Evolutionary conservation across 2,113 vertebrate species (phyloP).

Genomic region (Stomatorhinus ivindoensis): DNA sequence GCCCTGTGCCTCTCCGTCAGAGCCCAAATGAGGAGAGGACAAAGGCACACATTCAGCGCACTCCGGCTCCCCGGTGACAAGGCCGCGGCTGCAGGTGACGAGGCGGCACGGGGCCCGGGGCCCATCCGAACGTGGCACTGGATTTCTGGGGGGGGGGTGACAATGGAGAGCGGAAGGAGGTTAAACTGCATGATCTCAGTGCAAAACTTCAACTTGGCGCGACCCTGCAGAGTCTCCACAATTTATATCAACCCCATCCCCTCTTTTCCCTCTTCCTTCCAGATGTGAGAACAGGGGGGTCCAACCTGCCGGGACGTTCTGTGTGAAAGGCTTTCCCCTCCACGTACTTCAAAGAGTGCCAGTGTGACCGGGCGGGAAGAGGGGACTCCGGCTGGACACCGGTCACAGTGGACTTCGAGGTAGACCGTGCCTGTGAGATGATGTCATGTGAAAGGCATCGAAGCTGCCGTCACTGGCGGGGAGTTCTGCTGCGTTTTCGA

Average conservation of each 20-base stretch:
- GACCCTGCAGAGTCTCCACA: conserved; percentile 6
- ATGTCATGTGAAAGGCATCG: neutral
- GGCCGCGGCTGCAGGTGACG: neutral
- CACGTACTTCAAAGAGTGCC: neutral
- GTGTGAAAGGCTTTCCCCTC: neutral
- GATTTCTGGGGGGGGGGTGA: neutral
- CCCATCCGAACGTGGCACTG: neutral
- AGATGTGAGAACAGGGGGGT: neutral
- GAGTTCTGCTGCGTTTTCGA: neutral
- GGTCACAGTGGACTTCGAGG: neutral
- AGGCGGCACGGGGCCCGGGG: neutral
- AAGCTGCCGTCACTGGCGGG: neutral
- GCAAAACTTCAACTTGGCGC: conserved; percentile 28
- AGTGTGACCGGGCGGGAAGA: neutral
- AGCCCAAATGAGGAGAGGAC: neutral
- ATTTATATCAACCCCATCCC: neutral
- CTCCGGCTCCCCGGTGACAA: neutral
- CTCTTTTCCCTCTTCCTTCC: neutral
- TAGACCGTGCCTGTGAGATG: neutral
- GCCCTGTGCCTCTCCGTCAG: neutral
- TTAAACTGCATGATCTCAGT: conserved; percentile 19
- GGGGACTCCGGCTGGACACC: neutral
- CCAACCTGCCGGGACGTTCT: neutral
- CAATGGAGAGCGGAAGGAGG: conserved; percentile 7
- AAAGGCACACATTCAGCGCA: neutral